Conservation (phyloP, 2,113 vertebrate genomes). For the Solea senegalensis region DNA sequence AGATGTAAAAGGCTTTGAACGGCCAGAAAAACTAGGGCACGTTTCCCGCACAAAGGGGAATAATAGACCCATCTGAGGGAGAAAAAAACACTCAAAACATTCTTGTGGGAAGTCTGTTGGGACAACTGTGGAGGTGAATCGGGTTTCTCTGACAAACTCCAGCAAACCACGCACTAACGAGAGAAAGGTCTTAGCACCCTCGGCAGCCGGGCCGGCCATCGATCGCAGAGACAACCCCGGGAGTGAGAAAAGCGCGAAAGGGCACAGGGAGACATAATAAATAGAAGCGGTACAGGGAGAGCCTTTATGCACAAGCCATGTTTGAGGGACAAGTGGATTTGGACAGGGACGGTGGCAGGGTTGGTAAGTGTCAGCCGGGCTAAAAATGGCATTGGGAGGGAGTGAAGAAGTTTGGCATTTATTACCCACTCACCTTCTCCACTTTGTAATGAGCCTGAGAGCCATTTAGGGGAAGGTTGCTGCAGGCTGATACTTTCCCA, state of each 20-base stretch:
- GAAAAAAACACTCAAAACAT: not conserved
- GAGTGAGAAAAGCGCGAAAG: constrained; percentile 75
- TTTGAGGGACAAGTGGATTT: constrained; percentile 16
- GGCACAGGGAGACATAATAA: constrained; percentile 44
- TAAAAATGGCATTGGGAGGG: constrained; percentile 27
- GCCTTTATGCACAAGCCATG: constrained; percentile 56
- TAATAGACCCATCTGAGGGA: constrained; percentile 44
- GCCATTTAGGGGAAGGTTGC: constrained; percentile 25
- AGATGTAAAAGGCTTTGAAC: constrained; percentile 68
- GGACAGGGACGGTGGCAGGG: not conserved
- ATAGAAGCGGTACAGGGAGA: constrained; percentile 30
- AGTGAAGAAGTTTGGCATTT: constrained; percentile 44
- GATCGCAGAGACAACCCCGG: constrained; percentile 44
- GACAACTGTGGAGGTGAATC: constrained; percentile 29
- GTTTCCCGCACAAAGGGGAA: constrained; percentile 50
- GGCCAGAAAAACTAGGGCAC: constrained; percentile 57
- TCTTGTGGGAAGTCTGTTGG: constrained; percentile 21
- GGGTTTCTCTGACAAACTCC: constrained; percentile 44
- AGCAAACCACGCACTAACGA: constrained; percentile 53
- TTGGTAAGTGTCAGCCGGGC: not conserved
- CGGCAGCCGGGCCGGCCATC: constrained; percentile 36
- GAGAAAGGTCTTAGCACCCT: constrained; percentile 70
- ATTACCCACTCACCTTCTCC: constrained; percentile 40
- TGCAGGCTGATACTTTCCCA: not conserved
- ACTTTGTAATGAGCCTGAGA: constrained; percentile 40